Evolutionary conservation across 1,140 invertebrate species (phyloP), one percentile per base, ranked within the genome.

Genomic region (Zaprionus camerounensis): DNA sequence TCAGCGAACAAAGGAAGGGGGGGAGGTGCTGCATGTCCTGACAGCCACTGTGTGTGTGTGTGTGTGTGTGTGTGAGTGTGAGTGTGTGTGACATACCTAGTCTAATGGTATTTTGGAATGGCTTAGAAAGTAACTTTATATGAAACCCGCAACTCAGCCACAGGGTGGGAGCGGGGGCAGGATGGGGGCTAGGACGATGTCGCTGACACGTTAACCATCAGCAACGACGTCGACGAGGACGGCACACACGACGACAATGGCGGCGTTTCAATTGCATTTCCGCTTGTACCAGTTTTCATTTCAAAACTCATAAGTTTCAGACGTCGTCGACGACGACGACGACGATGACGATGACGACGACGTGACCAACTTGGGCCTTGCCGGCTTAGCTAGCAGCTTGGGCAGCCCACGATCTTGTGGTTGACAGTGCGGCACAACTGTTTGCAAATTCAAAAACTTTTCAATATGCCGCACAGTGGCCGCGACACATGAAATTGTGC

Each of bases 201-300:
- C 56, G 31, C 51, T 62, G 64, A 77, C 71, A 73, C 71, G 75
- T 73, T 71, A 72, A 64, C 73, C 73, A 76, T 72, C 73, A 76
- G 65, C 75, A 77, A 73, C 70, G 31, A 38, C 62, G 57, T 38
- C 72, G 72, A 53, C 59, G 49, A 70, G 71, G 62, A 67, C 66
- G 71, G 38, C 63, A 57, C 65, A 59, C 26, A 34, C 70, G 63
- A 78, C 84, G 78, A 90, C 84, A 84, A 88, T 88, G 81, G 84
- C 85, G 73, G 88, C 85, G 85, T 85, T 90, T 90, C 85, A 90
- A 90, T 90, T 90, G 85, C 85, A 90, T 90, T 90, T 90, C 85
- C 85, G 85, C 84, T 90, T 90, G 85, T 80, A 90, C 85, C 73
- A 90, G 85, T 90, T 90, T 90, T 90, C 85, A 82, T 90, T 90